Conservation (phyloP, 2,797 vertebrate genomes). For the Podarcis lilfordi region DNA sequence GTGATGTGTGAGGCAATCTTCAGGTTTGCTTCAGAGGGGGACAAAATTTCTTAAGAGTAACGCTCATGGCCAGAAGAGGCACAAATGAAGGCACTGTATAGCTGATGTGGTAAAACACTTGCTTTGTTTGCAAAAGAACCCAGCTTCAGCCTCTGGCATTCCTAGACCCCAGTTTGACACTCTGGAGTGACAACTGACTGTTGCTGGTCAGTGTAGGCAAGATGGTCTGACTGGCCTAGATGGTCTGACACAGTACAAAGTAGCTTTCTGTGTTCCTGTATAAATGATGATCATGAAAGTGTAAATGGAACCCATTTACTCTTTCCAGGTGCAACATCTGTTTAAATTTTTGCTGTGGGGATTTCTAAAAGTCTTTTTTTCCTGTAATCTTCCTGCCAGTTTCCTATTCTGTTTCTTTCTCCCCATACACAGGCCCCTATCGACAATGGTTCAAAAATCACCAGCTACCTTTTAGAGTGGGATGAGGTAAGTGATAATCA, state of each 20-base stretch:
- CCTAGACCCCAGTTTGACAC: too few relatives aligned
- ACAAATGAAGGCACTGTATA: too few relatives aligned
- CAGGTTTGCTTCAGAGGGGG: neutral
- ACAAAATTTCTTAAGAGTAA: neutral
- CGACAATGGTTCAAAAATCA: slow-evolving; percentile 99
- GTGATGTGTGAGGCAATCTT: neutral
- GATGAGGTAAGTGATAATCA: slow-evolving; percentile 87
- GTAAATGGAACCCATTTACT: neutral
- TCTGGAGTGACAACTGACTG: too few relatives aligned
- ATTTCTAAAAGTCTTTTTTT: slow-evolving; percentile 40
- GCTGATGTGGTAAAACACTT: too few relatives aligned
- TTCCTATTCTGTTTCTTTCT: slow-evolving; percentile 54
- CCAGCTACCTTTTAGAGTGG: slow-evolving; percentile 97
- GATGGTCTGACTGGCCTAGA: too few relatives aligned
- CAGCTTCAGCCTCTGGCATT: too few relatives aligned
- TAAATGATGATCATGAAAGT: neutral
- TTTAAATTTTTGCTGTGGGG: slow-evolving; percentile 1
- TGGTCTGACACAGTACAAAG: too few relatives aligned
- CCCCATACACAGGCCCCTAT: slow-evolving; percentile 84
- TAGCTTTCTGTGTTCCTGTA: too few relatives aligned
- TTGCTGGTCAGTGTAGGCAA: neutral
- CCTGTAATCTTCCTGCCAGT: neutral
- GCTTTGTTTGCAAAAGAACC: too few relatives aligned
- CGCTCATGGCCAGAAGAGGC: too few relatives aligned
- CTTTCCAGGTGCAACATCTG: neutral